Percentiles rank a stretch among this genome's conserved stretches.
phyloP scores from a whole-genome alignment of 2,888 invertebrate species.

The Tinea trinotella region DNA sequence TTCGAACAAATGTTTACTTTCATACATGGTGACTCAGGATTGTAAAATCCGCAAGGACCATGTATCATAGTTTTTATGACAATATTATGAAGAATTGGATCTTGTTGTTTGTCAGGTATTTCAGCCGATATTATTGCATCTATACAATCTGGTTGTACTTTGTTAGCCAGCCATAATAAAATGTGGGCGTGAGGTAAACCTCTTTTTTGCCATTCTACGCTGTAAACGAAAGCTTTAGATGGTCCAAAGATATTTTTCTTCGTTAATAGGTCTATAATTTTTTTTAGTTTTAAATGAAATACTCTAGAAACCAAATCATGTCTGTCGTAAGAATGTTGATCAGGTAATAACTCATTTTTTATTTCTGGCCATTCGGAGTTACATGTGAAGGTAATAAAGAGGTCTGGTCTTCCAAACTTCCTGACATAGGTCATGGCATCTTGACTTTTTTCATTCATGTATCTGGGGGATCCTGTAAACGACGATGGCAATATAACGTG shows the following conservation, averaged over 20 bases:
- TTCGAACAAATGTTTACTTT: slow-evolving; percentile 37
- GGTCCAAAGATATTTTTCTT: slow-evolving; percentile 19
- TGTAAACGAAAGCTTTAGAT: slow-evolving; percentile 20
- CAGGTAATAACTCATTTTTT: slow-evolving; percentile 10
- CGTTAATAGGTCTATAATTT: slow-evolving; percentile 12
- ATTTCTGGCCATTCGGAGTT: slow-evolving; percentile 25
- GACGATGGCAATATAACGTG: slow-evolving; percentile 26
- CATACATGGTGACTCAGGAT: slow-evolving; percentile 25
- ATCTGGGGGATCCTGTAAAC: slow-evolving; percentile 17
- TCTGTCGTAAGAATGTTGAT: slow-evolving; percentile 17
- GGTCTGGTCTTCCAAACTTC: slow-evolving; percentile 28
- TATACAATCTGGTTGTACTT: slow-evolving; percentile 24
- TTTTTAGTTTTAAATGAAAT: slow-evolving; percentile 19
- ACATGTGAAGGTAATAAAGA: slow-evolving; percentile 25
- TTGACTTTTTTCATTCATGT: slow-evolving; percentile 20
- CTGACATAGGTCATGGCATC: slow-evolving; percentile 27
- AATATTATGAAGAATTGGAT: slow-evolving; percentile 22
- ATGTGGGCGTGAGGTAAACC: slow-evolving; percentile 25
- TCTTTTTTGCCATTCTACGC: slow-evolving; percentile 27
- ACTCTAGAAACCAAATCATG: slow-evolving; percentile 19
- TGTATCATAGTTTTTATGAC: slow-evolving; percentile 25
- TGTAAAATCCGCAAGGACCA: slow-evolving; percentile 24
- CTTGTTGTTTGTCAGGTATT: slow-evolving; percentile 19
- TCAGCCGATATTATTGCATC: slow-evolving; percentile 23
- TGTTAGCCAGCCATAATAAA: slow-evolving; percentile 24